Base-by-base conservation (phyloP, 2,888 invertebrate species). In the Diadegma fenestrale region DNA sequence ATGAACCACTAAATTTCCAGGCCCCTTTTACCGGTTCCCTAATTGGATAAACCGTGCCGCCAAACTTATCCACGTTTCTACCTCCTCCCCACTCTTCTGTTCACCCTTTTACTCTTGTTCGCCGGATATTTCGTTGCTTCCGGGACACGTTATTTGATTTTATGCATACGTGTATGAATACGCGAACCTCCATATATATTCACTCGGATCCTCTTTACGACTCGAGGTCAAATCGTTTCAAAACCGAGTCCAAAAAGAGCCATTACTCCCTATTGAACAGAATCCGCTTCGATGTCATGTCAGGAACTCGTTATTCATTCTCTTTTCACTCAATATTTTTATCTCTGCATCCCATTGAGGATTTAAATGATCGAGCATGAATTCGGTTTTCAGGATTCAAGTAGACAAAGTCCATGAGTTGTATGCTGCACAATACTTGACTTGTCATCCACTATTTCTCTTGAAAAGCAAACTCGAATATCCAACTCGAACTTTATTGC, bases 1-100 rank as follows among this genome's bases (percentile, higher is more conserved):
- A 83, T 82, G 82, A 82, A 86, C 82, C 86, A 83, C 86, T 83
- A 77, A 86, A 86, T 85, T 86, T 80, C 41, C 63, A 69, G 33
- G 2, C 33, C 72, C 82, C 63, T 48, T 75, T 80, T 54, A 43
- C 51, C 73, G 61, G 73, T 58, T 66, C 63, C 69, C 82, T 86
- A 86, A 86, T 86, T 86, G 86, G 82, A 85, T 85, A 85, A 82
- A 80, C 85, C 82, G 58, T 80, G 82, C 26, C 48, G 58, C 45
- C 64, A 79, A 73, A 80, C 72, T 82, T 77, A 51, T 77, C 63
- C 66, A 75, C 81, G 12, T 22, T 54, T 54, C 45, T 61, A 26
- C 69, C 10, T n/a, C 61, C 22, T 19, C 58, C 26, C 33, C 72
- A 26, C 33, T 64, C 64, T 61, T 22, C 41, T 68, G n/a, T 43